Base-by-base conservation (phyloP, 2,113 vertebrate genomes). In the Sander lucioperca region DNA sequence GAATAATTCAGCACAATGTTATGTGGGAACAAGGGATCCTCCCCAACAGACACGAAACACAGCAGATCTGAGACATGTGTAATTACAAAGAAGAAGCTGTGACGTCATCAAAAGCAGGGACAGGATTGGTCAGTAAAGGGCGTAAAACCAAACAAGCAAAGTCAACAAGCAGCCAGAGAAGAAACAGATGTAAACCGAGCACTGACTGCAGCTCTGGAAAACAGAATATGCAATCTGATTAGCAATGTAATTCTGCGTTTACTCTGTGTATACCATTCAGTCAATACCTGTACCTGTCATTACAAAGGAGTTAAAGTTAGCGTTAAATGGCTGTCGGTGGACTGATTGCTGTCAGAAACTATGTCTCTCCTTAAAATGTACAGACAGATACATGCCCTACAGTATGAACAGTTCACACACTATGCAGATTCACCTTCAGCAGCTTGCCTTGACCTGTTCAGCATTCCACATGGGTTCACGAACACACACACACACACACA, bases 401-500 rank as follows among this genome's bases (percentile, higher is more conserved):
- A 43, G 39, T 43, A 16, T 7, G 21, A 68, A 72, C 27, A 61
- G 74, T 63, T 50, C 84, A 57, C 84, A 57, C 36, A 66, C 43
- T 36, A 15, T n/a, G 2, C 19, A 58, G 53, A 62, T 67, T 88
- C 59, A 77, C 50, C 65, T 57, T 66, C 43, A 62, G 51, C 51
- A 27, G 88, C 92, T 64, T 94, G 93, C 82, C 88, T 79, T 85
- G 81, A 86, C 93, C 89, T 88, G 90, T 58, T 86, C 65, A 48
- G 69, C 90, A 93, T 93, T 92, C 91, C 90, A 83, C 84, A 64
- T 50, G 21, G 7, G 30, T 53, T 21, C 39, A 43, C 39, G 6
- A 39, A 58, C 39, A 58, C 33, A 54, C 16, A 56, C 36, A 39
- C 36, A 56, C 18, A 43, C 63, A 67, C 56, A 63, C 62, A 71